Evolutionary conservation across 2,797 vertebrate genomes (phyloP), one percentile per base, ranked within the genome.

Genomic region (Lophotriccus pileatus): DNA sequence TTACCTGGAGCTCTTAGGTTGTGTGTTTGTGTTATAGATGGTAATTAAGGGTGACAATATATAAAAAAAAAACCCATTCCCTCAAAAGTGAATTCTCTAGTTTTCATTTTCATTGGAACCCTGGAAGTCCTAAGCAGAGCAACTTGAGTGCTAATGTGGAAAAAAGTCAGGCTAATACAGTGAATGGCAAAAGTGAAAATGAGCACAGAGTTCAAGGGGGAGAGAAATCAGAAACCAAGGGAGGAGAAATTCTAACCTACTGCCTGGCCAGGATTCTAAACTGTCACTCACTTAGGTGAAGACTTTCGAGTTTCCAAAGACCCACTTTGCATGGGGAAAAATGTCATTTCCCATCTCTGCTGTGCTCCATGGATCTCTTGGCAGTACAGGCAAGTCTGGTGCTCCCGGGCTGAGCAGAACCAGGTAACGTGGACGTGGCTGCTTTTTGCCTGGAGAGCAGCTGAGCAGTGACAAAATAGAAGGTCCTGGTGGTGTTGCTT

Each of bases 291-390:
- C 62, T 32, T 39, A 49, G 12, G 6, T 39, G 43, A 66, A 73
- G 24, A 70, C 14, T 80, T 68, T 4, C 28, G 70, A 59, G n/a
- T n/a, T 94, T 63, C 55, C 66, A 39, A 28, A 21, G 7, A 12
- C 10, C 17, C 4, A 0, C 10, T 90, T 53, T 24, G 18, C 21
- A 12, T 36, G 25, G 73, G 14, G 37, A 64, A 27, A 13, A 1
- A 11, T 1, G 8, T 41, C 0, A 10, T 69, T 47, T 82, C n/a
- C 32, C 46, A 3, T 47, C 39, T 80, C 68, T 87, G 52, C 58
- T 25, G 37, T 12, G 64, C 30, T 39, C 39, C 0, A 0, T 37
- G 62, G n/a, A 43, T 59, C 32, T 86, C 36, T 18, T 8, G 4
- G 59, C 24, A 50, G 2, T 39, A 39, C 32, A 27, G 30, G 19